Evolutionary conservation across 2,797 vertebrate genomes (phyloP), one percentile per base, ranked within the genome.

Genomic region (Gadopsis marmoratus): DNA sequence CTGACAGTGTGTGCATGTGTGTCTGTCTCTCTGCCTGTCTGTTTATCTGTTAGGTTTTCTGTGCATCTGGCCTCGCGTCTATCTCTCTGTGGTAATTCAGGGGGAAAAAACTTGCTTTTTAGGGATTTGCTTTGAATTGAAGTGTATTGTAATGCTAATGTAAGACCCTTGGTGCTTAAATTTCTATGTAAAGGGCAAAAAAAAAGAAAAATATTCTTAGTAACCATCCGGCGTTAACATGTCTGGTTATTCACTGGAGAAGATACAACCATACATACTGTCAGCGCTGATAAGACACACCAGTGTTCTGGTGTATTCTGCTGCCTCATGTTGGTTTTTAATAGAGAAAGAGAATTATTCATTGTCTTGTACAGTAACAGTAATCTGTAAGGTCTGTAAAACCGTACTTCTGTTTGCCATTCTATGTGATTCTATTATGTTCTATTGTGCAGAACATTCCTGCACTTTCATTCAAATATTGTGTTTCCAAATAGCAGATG

Each of bases 241-340:
- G 43, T 76, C 62, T 81, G 1, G 5, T 74, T 48, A 45, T 51
- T 65, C 53, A 58, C 58, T 79, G 72, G 79, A 86, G 79, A 86
- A 84, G 92, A 90, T 79, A 61, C 47, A 86, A 74, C 67, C 60
- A 37, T 76, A 84, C 88, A 80, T 74, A 67, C 77, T 89, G 90
- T 78, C 77, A 47, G 87, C 0, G 1, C 88, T 85, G 91, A 93
- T 93, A 94, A 92, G 88, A 89, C 84, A 56, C 39, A 71, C 13
- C 71, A 51, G 72, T 83, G 5, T 87, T 31, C 50, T 74, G 43
- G 4, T 73, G 65, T 68, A 78, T 84, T 83, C 81, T 74, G 51
- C 81, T 74, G 60, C 81, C 72, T 78, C 70, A 29, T 78, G 71
- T 58, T 54, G 71, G 48, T 64, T 87, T 90, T 90, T 89, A 84